These are phyloP conservation scores for Otus scops DNA, from an alignment of 2,797 vertebrate species.

Conservation along the genomic window DNA sequence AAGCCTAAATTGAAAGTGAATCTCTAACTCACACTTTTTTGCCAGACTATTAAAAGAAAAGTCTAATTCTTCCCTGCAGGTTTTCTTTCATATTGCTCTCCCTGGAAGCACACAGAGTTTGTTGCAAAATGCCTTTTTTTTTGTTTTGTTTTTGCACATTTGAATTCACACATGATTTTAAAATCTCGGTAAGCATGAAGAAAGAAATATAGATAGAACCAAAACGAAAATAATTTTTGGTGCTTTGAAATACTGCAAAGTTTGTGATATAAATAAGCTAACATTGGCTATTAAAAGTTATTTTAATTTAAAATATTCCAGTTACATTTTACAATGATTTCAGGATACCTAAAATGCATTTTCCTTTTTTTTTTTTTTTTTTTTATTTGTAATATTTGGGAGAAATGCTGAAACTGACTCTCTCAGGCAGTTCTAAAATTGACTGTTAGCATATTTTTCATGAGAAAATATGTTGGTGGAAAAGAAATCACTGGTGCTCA, in stretches of 20 bases:
- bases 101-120: not conserved
- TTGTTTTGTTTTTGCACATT: not conserved
- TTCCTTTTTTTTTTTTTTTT: not conserved
- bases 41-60: not conserved
- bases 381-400: not conserved
- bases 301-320: not conserved
- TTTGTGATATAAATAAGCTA: not conserved
- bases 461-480: not conserved
- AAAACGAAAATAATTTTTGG: not conserved
- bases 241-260: not conserved
- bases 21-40: not conserved
- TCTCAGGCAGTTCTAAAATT: not conserved
- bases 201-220: not conserved
- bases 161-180: not conserved
- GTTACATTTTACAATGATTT: not conserved
- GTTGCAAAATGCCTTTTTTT: not conserved
- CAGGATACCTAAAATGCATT: not conserved
- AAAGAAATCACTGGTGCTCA: not conserved
- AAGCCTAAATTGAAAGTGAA: not conserved
- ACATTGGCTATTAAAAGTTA: not conserved
- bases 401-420: not conserved
- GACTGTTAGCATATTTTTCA: not conserved
- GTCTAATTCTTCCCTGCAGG: not conserved
- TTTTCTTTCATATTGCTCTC: not conserved
- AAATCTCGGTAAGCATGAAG: not conserved